phyloP scores from a whole-genome alignment of 2,113 vertebrate species.

The Pachypanchax playfairii region DNA sequence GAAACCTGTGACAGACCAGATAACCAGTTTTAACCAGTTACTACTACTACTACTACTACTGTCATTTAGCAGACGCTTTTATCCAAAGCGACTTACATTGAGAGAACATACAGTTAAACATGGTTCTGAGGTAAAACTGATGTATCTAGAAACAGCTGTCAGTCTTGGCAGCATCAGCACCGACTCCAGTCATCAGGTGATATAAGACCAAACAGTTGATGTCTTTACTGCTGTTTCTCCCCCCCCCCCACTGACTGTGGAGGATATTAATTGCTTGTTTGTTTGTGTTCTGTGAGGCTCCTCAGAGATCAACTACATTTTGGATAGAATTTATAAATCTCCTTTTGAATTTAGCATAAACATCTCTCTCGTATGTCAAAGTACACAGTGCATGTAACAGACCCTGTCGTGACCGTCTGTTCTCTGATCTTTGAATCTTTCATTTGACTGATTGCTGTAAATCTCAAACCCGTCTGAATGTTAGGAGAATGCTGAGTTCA shows the following conservation, averaged over 20 bases:
- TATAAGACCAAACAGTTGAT: constrained; percentile 9
- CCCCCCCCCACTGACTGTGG: constrained; percentile 5
- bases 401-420: constrained; percentile 24
- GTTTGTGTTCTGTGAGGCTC: constrained; percentile 38
- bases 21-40: constrained; percentile 57
- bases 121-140: too few species aligned
- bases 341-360: constrained; percentile 37
- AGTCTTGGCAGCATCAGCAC: constrained; percentile 6
- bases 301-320: constrained; percentile 35
- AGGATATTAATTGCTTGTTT: constrained; percentile 41
- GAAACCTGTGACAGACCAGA: constrained; percentile 59
- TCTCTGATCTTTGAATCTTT: constrained; percentile 4
- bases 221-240: constrained; percentile 6
- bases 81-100: too few species aligned
- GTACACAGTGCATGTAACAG: constrained; percentile 1
- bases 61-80: too few species aligned
- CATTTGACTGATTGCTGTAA: constrained; percentile 28
- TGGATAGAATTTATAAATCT: constrained; percentile 42
- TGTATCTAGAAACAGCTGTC: constrained; percentile 4
- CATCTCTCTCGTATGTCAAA: too few species aligned
- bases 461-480: constrained; percentile 6
- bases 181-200: constrained; percentile 14
- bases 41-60: too few species aligned
- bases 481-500: neutral
- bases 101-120: too few species aligned